phyloP scores from a whole-genome alignment of 92 coral and sea anemone species.

The Actinernus sp. region DNA sequence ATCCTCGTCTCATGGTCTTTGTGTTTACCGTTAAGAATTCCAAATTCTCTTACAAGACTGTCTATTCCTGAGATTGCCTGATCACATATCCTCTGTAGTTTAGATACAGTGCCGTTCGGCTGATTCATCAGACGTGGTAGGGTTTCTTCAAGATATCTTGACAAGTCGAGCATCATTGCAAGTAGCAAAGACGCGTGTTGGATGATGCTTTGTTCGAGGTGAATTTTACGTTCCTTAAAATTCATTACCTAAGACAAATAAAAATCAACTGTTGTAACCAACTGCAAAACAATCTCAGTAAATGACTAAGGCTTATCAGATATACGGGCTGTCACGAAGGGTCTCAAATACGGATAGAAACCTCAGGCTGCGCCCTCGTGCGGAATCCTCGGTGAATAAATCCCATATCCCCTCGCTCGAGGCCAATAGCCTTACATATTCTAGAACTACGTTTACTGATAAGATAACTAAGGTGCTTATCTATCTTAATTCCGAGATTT shows the following conservation, averaged over 20 bases:
- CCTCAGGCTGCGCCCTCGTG: too few relatives aligned
- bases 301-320: too few relatives aligned
- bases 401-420: too few relatives aligned
- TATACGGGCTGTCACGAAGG: too few relatives aligned
- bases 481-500: too few relatives aligned
- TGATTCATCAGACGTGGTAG: neutral
- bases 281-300: too few relatives aligned
- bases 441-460: too few relatives aligned
- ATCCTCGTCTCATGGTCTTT: conserved; percentile 7
- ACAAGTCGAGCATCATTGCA: neutral
- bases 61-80: neutral
- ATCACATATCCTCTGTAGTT: neutral
- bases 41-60: neutral
- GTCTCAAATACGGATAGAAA: too few relatives aligned
- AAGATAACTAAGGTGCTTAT: too few relatives aligned
- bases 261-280: too few relatives aligned
- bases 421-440: too few relatives aligned
- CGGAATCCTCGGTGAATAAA: too few relatives aligned
- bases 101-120: neutral
- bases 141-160: conserved; percentile 8
- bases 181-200: conserved; percentile 3
- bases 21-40: neutral
- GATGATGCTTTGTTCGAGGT: neutral
- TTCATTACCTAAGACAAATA: conserved; percentile 10
- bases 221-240: conserved; percentile 7